A percentile compares a stretch with the other conserved stretches of the same genome.
Evolutionary conservation across 2,888 invertebrate species (phyloP).

Genomic region (Nomada ferruginata): DNA sequence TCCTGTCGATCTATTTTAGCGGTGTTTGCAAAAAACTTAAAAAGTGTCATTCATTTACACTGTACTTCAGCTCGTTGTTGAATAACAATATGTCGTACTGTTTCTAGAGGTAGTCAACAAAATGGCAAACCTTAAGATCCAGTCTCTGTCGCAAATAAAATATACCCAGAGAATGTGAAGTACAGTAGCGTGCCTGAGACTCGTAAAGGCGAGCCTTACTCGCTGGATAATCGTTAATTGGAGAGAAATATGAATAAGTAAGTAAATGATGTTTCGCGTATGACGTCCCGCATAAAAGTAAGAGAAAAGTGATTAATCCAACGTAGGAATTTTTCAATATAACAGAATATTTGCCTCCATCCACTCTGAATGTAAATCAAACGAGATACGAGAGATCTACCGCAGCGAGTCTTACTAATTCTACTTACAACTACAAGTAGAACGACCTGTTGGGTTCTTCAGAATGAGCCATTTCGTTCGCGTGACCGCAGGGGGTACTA

Average conservation of each 20-base stretch:
- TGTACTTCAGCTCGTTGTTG: background rate
- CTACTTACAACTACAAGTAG: conserved; percentile 12
- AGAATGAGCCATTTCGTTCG: conserved; percentile 32
- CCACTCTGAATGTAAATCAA: background rate
- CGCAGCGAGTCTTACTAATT: conserved; percentile 8
- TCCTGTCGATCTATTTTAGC: background rate
- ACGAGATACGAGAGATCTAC: conserved; percentile 10
- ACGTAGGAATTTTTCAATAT: background rate
- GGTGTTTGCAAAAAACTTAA: background rate
- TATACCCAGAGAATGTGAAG: background rate
- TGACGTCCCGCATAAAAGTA: no score
- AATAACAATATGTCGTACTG: background rate
- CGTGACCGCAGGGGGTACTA: conserved; percentile 27
- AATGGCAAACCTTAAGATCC: conserved; percentile 3
- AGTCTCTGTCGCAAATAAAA: background rate
- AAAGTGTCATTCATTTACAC: background rate
- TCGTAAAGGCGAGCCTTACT: background rate
- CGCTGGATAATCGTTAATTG: background rate
- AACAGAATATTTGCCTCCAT: background rate
- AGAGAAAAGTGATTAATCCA: background rate
- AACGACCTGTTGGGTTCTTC: conserved; percentile 36
- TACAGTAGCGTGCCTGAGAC: background rate
- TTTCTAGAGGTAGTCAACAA: background rate
- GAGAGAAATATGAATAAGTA: background rate
- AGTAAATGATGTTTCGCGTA: background rate